These are phyloP conservation scores for Pachyseris speciosa DNA, from an alignment of 64 coral and sea anemone genomes.

Conservation along the genomic window DNA sequence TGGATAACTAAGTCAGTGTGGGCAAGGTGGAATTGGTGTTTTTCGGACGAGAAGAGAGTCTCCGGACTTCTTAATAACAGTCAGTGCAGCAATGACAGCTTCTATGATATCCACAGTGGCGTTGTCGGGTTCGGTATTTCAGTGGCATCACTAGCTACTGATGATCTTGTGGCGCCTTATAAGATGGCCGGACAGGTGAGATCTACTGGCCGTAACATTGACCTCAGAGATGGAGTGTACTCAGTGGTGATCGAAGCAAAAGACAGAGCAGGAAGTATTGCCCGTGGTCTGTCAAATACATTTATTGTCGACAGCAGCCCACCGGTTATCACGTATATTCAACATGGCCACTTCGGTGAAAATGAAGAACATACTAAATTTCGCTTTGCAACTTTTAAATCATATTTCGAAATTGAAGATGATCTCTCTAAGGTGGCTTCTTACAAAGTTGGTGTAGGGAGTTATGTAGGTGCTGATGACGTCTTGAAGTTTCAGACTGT, in stretches of 20 bases:
- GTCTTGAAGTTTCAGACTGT: slow-evolving; percentile 62
- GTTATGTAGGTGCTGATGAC: slow-evolving; percentile 92
- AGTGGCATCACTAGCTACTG: slow-evolving; percentile 69
- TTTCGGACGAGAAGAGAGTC: slow-evolving; percentile 60
- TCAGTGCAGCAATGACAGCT: slow-evolving; percentile 67
- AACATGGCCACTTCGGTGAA: slow-evolving; percentile 79
- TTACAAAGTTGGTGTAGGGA: slow-evolving; percentile 86
- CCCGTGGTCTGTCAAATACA: slow-evolving; percentile 75
- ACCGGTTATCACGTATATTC: slow-evolving; percentile 59
- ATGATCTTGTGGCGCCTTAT: slow-evolving; percentile 51
- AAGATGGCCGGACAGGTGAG: slow-evolving; percentile 71
- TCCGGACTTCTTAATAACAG: slow-evolving; percentile 13
- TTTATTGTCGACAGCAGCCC: slow-evolving; percentile 97
- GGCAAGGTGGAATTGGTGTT: slow-evolving; percentile 98
- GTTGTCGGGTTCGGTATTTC: slow-evolving; percentile 84
- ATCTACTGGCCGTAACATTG: slow-evolving; percentile 74
- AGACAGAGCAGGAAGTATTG: slow-evolving; percentile 79
- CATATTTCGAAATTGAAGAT: slow-evolving; percentile 91
- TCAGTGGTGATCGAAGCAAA: slow-evolving; percentile 86
- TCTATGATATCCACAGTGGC: slow-evolving; percentile 89
- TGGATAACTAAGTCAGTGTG: slow-evolving; percentile 91
- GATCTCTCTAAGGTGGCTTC: slow-evolving; percentile 74
- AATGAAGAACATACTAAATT: slow-evolving; percentile 9
- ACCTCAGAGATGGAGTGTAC: slow-evolving; percentile 84
- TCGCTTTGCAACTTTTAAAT: slow-evolving; percentile 35